A percentile compares a stretch with the other conserved stretches of the same genome.
These are phyloP conservation scores for Stomatorhinus walkeri DNA, from an alignment of 2,797 vertebrate species.

Conservation along the genomic window DNA sequence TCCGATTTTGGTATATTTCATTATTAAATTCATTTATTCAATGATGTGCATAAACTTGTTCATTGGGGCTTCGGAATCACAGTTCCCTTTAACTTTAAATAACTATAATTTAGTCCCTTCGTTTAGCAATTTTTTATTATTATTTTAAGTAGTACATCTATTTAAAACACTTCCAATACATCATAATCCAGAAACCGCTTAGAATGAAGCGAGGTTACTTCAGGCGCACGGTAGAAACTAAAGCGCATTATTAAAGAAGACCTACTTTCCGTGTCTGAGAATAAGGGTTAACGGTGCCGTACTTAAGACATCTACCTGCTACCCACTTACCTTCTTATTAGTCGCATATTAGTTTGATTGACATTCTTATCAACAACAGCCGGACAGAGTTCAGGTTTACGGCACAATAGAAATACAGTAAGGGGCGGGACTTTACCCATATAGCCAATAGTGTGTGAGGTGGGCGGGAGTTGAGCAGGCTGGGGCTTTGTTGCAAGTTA, in stretches of 20 bases:
- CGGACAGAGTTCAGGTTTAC: constrained; percentile 31
- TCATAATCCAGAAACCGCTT: neutral
- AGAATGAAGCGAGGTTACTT: neutral
- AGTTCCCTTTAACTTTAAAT: neutral
- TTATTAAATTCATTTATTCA: neutral
- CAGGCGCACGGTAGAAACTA: neutral
- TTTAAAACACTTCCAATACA: neutral
- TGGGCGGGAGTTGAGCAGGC: constrained; percentile 58
- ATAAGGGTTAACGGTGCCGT: constrained; percentile 22
- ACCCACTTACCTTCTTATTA: constrained; percentile 11
- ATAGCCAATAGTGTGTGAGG: constrained; percentile 53
- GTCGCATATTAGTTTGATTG: constrained; percentile 40
- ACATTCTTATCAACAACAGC: constrained; percentile 33
- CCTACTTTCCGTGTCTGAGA: neutral
- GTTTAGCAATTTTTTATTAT: neutral
- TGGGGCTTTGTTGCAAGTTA: constrained; percentile 62
- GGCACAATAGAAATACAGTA: constrained; percentile 28
- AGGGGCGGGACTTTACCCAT: constrained; percentile 45
- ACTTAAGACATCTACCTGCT: constrained; percentile 41
- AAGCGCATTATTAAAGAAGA: neutral
- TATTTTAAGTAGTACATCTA: neutral
- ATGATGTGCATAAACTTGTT: neutral
- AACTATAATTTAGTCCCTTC: neutral
- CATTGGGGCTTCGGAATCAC: neutral
- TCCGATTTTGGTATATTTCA: neutral